These are phyloP conservation scores for Bagarius yarrelli DNA, from an alignment of 2,113 vertebrate genomes.

Conservation along the genomic window DNA sequence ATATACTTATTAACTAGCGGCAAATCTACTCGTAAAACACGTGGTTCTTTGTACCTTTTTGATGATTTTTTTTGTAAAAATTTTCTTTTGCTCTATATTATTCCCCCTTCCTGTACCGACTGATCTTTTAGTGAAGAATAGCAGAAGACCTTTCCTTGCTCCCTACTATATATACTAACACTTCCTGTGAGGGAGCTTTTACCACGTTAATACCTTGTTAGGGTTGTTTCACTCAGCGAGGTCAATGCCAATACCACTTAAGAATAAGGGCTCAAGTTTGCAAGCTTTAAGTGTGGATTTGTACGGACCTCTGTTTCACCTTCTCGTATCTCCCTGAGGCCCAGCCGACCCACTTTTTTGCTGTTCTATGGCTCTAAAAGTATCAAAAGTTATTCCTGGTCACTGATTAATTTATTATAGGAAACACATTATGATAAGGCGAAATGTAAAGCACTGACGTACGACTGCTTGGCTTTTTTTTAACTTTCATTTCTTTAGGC, in stretches of 20 bases:
- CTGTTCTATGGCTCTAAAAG: conserved; percentile 46
- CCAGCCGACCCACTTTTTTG: conserved; percentile 11
- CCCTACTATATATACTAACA: conserved; percentile 13
- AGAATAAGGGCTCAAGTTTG: conserved; percentile 68
- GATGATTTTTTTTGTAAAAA: conserved; percentile 14
- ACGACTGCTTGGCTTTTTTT: not conserved
- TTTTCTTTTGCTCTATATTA: conserved; percentile 1
- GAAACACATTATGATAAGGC: conserved; percentile 55
- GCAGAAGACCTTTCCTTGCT: conserved; percentile 50
- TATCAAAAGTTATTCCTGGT: conserved; percentile 59
- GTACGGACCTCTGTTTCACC: conserved; percentile 60
- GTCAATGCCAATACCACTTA: conserved; percentile 79
- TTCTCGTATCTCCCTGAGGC: conserved; percentile 49
- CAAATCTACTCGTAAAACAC: conserved; percentile 6
- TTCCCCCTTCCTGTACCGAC: not conserved
- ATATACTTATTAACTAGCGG: not conserved
- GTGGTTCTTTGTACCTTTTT: not conserved
- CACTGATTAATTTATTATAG: conserved; percentile 59
- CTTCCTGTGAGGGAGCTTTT: conserved; percentile 60
- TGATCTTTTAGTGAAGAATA: conserved; percentile 68
- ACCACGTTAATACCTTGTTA: conserved; percentile 77
- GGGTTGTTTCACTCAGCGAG: conserved; percentile 69
- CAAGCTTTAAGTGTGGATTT: conserved; percentile 58
- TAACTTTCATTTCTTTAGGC: conserved; percentile 29
- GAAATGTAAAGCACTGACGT: conserved; percentile 44